Evolutionary conservation across 2,888 invertebrate species (phyloP).

Genomic region (Amorpha juglandis): DNA sequence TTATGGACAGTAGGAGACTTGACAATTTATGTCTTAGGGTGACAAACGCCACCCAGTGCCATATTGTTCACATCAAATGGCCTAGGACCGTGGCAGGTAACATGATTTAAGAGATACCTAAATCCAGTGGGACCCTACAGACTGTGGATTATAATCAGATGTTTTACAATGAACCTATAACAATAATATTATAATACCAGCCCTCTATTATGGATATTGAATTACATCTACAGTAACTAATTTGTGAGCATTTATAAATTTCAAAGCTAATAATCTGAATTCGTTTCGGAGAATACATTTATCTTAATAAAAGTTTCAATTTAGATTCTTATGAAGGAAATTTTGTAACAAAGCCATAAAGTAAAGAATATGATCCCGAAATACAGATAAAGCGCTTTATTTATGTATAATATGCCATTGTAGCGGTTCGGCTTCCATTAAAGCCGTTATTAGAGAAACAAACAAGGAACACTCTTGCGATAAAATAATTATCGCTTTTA

Average conservation of each 20-base stretch:
- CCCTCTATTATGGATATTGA: neutral
- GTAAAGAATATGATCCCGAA: slow-evolving; percentile 32
- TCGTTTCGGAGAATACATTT: neutral
- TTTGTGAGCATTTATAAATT: neutral
- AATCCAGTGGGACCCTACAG: too few species aligned
- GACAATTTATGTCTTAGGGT: too few species aligned
- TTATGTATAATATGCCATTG: slow-evolving; percentile 64
- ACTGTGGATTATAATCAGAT: too few species aligned
- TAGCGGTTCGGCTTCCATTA: slow-evolving; percentile 71
- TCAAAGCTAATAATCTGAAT: neutral
- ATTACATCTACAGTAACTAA: neutral
- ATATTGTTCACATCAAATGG: too few species aligned
- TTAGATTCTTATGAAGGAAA: neutral
- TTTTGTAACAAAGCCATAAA: slow-evolving; percentile 8
- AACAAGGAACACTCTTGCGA: slow-evolving; percentile 77
- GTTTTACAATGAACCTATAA: too few species aligned
- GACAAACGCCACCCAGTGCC: too few species aligned
- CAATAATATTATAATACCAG: too few species aligned
- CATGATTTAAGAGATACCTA: too few species aligned
- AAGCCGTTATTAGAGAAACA: slow-evolving; percentile 83
- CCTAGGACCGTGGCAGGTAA: neutral
- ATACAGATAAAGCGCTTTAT: slow-evolving; percentile 63
- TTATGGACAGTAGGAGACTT: too few species aligned
- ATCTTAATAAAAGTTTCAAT: neutral
- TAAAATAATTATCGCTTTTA: slow-evolving; percentile 83